Conservation (phyloP, 2,113 vertebrate genomes). For the Pontoporia blainvillei region DNA sequence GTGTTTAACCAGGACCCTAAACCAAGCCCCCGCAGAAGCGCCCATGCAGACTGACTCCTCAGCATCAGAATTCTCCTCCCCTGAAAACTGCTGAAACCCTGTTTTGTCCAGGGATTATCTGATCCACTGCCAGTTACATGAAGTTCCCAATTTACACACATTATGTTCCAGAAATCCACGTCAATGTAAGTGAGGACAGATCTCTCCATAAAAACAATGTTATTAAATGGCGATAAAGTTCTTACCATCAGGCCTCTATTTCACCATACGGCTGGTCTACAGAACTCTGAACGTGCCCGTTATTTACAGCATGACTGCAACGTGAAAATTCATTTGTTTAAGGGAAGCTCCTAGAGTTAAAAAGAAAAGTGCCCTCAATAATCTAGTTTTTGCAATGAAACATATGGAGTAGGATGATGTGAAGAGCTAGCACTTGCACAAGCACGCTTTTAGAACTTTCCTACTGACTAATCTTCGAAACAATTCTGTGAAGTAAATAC, state of each 20-base stretch:
- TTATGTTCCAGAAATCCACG: not conserved
- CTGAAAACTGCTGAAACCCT: not conserved
- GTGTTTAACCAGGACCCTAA: not conserved
- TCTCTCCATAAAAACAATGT: not conserved
- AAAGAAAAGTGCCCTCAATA: not conserved
- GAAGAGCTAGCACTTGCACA: not conserved
- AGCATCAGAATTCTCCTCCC: not conserved
- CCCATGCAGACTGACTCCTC: not conserved
- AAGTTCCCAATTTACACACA: not conserved
- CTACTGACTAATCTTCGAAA: not conserved
- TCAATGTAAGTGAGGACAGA: not conserved
- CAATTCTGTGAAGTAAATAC: not conserved
- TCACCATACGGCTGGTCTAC: not conserved
- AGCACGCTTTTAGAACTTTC: not conserved
- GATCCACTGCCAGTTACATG: not conserved
- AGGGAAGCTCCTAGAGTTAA: not conserved
- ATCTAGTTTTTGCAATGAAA: not conserved
- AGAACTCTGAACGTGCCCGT: not conserved
- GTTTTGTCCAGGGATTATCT: not conserved
- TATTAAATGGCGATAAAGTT: not conserved
- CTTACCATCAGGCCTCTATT: not conserved
- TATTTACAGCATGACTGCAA: not conserved
- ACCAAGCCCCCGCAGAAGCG: not conserved
- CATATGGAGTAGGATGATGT: not conserved
- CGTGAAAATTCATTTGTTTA: not conserved